Conservation (phyloP, 1,140 invertebrate genomes). For the Maconellicoccus hirsutus region DNA sequence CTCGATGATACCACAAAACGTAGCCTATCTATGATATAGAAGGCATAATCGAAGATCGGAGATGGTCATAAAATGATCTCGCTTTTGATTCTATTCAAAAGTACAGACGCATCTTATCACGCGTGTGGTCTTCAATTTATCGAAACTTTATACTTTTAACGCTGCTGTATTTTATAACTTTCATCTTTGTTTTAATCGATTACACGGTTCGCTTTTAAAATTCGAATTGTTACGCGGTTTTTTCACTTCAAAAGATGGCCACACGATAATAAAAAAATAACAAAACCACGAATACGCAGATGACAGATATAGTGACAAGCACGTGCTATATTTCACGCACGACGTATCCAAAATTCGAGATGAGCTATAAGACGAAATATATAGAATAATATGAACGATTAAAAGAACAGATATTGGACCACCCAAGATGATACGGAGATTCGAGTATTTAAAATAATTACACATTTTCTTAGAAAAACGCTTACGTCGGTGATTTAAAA, state of each 20-base stretch:
- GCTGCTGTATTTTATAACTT: not conserved
- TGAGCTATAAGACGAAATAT: not conserved
- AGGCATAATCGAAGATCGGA: too few relatives aligned
- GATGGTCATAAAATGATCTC: too few relatives aligned
- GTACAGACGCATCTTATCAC: too few relatives aligned
- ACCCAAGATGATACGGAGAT: not conserved
- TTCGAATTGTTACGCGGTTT: not conserved
- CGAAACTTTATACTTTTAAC: not conserved
- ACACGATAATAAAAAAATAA: not conserved
- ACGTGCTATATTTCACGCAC: slow-evolving; percentile 2
- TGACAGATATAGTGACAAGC: not conserved
- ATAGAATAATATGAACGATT: not conserved
- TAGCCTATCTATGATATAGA: too few relatives aligned
- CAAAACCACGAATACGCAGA: not conserved
- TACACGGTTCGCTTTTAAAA: not conserved
- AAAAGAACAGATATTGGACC: not conserved
- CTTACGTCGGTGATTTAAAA: not conserved
- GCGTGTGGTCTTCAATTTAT: too few relatives aligned
- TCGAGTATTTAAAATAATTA: not conserved
- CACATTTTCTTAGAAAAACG: not conserved
- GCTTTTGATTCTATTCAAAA: too few relatives aligned
- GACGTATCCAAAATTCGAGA: not conserved
- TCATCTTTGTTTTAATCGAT: not conserved
- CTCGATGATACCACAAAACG: too few relatives aligned
- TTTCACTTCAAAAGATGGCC: not conserved